These are phyloP conservation scores for Bradypodion ventrale DNA, from an alignment of 2,797 vertebrate species.

Conservation along the genomic window DNA sequence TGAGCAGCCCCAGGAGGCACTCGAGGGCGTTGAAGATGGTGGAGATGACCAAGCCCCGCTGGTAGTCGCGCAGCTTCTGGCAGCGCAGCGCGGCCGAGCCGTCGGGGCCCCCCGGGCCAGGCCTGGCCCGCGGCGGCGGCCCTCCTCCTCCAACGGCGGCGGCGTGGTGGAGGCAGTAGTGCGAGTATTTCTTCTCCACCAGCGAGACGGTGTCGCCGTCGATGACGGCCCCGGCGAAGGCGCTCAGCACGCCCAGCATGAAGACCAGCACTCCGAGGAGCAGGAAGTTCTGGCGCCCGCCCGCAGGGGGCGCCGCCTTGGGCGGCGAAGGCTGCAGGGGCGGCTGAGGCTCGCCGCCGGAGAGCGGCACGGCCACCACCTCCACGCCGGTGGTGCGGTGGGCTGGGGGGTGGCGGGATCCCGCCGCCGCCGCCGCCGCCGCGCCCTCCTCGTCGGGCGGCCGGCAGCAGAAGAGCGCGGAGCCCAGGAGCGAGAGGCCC, in stretches of 20 bases:
- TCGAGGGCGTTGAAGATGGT: constrained; percentile 92
- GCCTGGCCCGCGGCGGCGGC: constrained; percentile 24
- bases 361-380: constrained; percentile 64
- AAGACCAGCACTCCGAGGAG: constrained; percentile 91
- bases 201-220: constrained; percentile 93
- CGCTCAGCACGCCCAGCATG: constrained; percentile 91
- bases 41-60: constrained; percentile 89
- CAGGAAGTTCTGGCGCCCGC: constrained; percentile 87
- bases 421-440: constrained; percentile 66
- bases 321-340: constrained; percentile 55
- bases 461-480: constrained; percentile 88
- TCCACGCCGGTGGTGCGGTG: too few species aligned
- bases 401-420: not conserved
- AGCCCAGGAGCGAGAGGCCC: constrained; percentile 87
- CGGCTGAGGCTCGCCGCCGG: constrained; percentile 52
- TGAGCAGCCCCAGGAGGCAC: constrained; percentile 89
- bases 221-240: constrained; percentile 95
- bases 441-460: constrained; percentile 76
- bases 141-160: not conserved
- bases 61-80: constrained; percentile 89
- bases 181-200: constrained; percentile 91
- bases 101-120: constrained; percentile 33
- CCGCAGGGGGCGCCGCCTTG: constrained; percentile 62
- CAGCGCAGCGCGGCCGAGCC: constrained; percentile 70
- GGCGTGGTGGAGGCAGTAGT: constrained; percentile 83